phyloP scores from a whole-genome alignment of 2,113 vertebrate species.

The Nycticorax nycticorax region DNA sequence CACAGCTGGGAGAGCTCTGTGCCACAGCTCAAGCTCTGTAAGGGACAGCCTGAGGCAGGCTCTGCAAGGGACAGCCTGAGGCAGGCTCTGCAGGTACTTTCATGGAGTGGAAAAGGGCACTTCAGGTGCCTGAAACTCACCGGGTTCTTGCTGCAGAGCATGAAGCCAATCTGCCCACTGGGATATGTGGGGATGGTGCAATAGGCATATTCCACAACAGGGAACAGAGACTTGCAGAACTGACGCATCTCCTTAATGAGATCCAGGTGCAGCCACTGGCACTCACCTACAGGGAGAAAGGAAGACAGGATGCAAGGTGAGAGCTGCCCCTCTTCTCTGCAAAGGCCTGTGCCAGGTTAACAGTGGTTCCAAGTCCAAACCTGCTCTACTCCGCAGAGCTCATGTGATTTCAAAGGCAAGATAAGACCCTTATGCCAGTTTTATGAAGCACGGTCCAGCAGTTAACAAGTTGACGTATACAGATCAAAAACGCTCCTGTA shows the following conservation, averaged over 20 bases:
- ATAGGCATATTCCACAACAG: constrained; percentile 93
- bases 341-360: background rate
- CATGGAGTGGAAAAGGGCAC: background rate
- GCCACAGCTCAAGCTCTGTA: background rate
- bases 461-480: background rate
- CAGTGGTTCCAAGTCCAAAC: constrained; percentile 5
- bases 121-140: constrained; percentile 71
- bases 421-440: background rate
- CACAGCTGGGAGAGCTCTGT: background rate
- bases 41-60: background rate
- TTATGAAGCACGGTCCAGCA: background rate
- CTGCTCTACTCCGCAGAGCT: background rate
- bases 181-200: constrained; percentile 97
- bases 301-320: background rate
- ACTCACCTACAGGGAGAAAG: constrained; percentile 82
- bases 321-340: constrained; percentile 21
- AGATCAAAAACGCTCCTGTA: background rate
- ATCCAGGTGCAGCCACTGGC: constrained; percentile 97
- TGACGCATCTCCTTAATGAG: constrained; percentile 96
- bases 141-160: constrained; percentile 96
- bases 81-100: background rate
- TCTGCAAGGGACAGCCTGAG: background rate
- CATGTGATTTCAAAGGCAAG: background rate
- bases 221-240: constrained; percentile 96
- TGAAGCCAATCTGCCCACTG: constrained; percentile 98